phyloP scores from a whole-genome alignment of 2,113 vertebrate species.

The Malaclemys terrapin region DNA sequence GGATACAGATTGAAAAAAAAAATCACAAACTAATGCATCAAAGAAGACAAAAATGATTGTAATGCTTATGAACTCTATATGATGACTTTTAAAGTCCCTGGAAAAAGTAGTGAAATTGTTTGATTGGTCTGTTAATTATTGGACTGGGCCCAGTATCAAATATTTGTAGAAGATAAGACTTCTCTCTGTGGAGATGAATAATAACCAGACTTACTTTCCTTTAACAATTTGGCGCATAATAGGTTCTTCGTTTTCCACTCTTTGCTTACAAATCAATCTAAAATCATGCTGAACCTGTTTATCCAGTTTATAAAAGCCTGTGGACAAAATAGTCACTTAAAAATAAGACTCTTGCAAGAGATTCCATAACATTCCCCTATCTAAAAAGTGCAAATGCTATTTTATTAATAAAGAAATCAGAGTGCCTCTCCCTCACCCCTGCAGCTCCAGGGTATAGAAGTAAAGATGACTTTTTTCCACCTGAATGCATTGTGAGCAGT shows the following conservation, averaged over 20 bases:
- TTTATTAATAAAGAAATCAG: background rate
- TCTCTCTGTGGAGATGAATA: slow-evolving; percentile 76
- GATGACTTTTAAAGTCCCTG: slow-evolving; percentile 72
- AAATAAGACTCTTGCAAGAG: slow-evolving; percentile 45
- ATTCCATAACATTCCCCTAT: background rate
- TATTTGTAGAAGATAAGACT: slow-evolving; percentile 80
- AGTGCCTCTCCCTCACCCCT: background rate
- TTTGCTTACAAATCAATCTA: slow-evolving; percentile 33
- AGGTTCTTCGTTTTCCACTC: slow-evolving; percentile 66
- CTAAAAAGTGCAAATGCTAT: slow-evolving; percentile 24
- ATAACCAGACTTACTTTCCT: slow-evolving; percentile 71
- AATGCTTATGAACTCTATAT: slow-evolving; percentile 72
- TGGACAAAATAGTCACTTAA: slow-evolving; percentile 62
- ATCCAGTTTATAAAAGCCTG: slow-evolving; percentile 48
- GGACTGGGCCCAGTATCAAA: slow-evolving; percentile 76
- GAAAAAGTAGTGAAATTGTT: slow-evolving; percentile 73
- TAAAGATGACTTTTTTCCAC: background rate
- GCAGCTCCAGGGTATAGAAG: background rate
- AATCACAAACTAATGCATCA: slow-evolving; percentile 34
- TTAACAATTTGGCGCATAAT: slow-evolving; percentile 58
- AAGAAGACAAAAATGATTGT: slow-evolving; percentile 32
- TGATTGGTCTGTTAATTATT: slow-evolving; percentile 82
- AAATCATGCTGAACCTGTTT: slow-evolving; percentile 1
- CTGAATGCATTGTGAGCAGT: background rate
- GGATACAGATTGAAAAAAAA: slow-evolving; percentile 17